Evolutionary conservation across 2,797 vertebrate species (phyloP), one percentile per base, ranked within the genome.

Genomic region (Cryptoblepharus egeriae): DNA sequence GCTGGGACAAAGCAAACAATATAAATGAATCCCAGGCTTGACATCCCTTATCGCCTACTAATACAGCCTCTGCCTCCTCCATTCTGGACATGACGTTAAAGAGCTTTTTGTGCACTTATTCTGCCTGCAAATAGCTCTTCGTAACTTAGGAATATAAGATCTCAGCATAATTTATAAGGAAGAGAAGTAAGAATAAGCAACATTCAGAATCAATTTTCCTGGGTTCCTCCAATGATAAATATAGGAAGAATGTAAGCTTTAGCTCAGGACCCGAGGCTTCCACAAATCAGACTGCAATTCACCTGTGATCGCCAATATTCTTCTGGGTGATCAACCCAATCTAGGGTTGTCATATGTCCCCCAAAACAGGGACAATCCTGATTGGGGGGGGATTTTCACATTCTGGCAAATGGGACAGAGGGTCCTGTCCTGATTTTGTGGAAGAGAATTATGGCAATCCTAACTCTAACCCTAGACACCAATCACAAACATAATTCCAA

Each of bases 1-100:
- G 74, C 75, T 81, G 67, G 69, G 57, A 80, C 85, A 67, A 89
- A 84, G 78, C 28, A 80, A 90, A 90, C 58, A 82, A 49, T 58
- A 79, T 5, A 42, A 30, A 85, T 71, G 58, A 86, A 77, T 55
- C 30, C 71, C 28, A 88, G 85, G 16, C n/a, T 32, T 83, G 3
- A 79, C 52, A 2, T 73, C 75, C 30, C 77, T 87, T 85, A 67
- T 87, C 73, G 82, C 70, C 4, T 68, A 18, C 80, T 82, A 70
- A 83, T 55, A 80, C 2, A 22, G 60, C 37, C 35, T 77, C 35
- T 45, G 8, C 1, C 2, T 82, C 52, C 39, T 73, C 75, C 49
- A 6, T 37, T 30, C 74, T 77, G 76, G 61, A 84, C 90, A 80
- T 82, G 28, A 69, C 0, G 4, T n/a, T 84, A 80, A 75, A 35